phyloP scores from a whole-genome alignment of 2,888 invertebrate species.

The Apamea monoglypha region DNA sequence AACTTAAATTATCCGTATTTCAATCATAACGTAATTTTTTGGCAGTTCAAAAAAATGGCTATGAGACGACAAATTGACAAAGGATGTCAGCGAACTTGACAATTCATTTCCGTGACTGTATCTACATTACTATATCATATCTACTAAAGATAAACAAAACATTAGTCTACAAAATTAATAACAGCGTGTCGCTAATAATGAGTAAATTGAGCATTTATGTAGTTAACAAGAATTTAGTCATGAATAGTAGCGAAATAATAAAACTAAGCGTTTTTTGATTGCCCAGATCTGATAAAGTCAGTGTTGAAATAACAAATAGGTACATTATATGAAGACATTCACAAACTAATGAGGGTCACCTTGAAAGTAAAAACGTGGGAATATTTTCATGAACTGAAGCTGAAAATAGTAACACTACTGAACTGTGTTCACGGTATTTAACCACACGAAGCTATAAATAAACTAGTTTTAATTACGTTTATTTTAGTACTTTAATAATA shows the following conservation, averaged over 20 bases:
- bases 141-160: background rate
- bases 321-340: background rate
- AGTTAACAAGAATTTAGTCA: slow-evolving; percentile 35
- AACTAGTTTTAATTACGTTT: slow-evolving; percentile 41
- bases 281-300: slow-evolving; percentile 17
- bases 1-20: background rate
- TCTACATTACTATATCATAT: background rate
- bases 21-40: background rate
- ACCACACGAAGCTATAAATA: slow-evolving; percentile 43
- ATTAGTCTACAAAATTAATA: slow-evolving; percentile 1
- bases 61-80: background rate
- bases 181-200: background rate
- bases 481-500: slow-evolving; percentile 36
- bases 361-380: slow-evolving; percentile 39
- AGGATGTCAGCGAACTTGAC: background rate
- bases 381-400: slow-evolving; percentile 37
- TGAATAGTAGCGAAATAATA: slow-evolving; percentile 28
- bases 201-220: slow-evolving; percentile 20
- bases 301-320: slow-evolving; percentile 15
- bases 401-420: slow-evolving; percentile 41
- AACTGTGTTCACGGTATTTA: slow-evolving; percentile 19
- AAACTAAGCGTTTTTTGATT: slow-evolving; percentile 39
- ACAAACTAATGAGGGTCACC: slow-evolving; percentile 32
- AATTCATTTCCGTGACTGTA: too few species aligned
- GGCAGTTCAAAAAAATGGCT: background rate